Evolutionary conservation across 2,888 invertebrate genomes (phyloP), one percentile per base, ranked within the genome.

Genomic region (Ormyrus pomaceus): DNA sequence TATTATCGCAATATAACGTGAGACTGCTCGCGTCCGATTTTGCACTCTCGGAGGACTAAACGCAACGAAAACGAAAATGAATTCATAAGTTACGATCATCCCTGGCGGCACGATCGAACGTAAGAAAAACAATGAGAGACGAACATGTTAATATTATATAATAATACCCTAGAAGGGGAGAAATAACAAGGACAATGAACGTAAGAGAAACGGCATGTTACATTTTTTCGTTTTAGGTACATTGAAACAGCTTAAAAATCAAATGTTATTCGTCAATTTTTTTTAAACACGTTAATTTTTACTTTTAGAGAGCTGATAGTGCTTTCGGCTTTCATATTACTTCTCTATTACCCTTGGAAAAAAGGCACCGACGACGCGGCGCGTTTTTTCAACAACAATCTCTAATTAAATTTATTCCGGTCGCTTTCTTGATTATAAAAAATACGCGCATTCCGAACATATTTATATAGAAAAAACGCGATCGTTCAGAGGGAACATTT

Each of bases 1-100:
- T 59, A 56, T 70, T 19, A 77, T 65, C 68, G 75, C 69, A 79
- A 72, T 68, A 68, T 68, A 79, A 77, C 61, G 66, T 75, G 76
- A 77, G 77, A 80, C 82, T 82, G 80, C 68, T 78, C 78, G 80
- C 78, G 80, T 77, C 80, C 82, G 82, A 82, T 77, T 75, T 76
- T 62, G 71, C 56, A 79, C 79, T 79, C 72, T 74, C 78, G 77
- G 80, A 82, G 80, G 82, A 80, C 82, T 78, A 80, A 82, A 79
- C 70, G 77, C 58, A 77, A 77, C 51, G 55, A 6, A 77, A 72
- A 79, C 19, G 13, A 70, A 79, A 74, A 74, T 51, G 62, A 58
- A 19, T 53, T 61, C 48, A 53, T 76, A 61, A 59, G 61, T 77
- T 73, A 69, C 75, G 58, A 77, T 72, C 51, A 58, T 45, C 68